phyloP scores from a whole-genome alignment of 2,888 invertebrate species.

The Acanthosoma haemorrhoidale region DNA sequence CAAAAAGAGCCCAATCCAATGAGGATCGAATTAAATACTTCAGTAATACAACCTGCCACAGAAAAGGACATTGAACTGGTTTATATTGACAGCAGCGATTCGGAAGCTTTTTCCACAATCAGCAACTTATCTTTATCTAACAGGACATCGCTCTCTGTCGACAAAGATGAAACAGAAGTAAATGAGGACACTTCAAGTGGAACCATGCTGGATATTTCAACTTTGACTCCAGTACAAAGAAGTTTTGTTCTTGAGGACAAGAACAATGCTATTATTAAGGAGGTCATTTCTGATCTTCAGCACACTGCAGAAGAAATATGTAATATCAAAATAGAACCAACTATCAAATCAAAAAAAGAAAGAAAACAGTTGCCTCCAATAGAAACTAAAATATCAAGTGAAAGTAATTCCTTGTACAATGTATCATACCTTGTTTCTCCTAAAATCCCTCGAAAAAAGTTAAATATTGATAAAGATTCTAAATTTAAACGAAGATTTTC shows the following conservation, averaged over 20 bases:
- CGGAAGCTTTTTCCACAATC: constrained; percentile 30
- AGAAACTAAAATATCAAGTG: neutral
- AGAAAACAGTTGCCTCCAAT: neutral
- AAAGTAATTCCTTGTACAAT: neutral
- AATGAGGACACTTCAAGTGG: neutral
- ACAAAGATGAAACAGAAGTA: neutral
- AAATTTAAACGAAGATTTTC: constrained; percentile 10
- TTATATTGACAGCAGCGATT: constrained; percentile 38
- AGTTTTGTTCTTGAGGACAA: neutral
- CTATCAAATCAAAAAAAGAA: neutral
- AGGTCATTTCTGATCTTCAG: constrained; percentile 13
- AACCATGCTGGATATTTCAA: neutral
- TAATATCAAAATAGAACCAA: neutral
- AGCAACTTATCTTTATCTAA: constrained; percentile 10
- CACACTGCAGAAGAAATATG: constrained; percentile 14
- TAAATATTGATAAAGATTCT: neutral
- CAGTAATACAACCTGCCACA: constrained; percentile 5
- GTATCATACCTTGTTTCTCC: constrained; percentile 16
- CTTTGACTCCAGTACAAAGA: too few species aligned
- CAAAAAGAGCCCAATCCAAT: neutral
- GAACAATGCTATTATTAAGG: neutral
- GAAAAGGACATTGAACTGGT: constrained; percentile 34
- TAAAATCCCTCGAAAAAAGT: neutral
- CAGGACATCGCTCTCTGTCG: constrained; percentile 6
- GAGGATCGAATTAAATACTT: constrained; percentile 1